Base-by-base conservation (phyloP, 2,113 vertebrate species). In the Gnathonemus longibarbis region DNA sequence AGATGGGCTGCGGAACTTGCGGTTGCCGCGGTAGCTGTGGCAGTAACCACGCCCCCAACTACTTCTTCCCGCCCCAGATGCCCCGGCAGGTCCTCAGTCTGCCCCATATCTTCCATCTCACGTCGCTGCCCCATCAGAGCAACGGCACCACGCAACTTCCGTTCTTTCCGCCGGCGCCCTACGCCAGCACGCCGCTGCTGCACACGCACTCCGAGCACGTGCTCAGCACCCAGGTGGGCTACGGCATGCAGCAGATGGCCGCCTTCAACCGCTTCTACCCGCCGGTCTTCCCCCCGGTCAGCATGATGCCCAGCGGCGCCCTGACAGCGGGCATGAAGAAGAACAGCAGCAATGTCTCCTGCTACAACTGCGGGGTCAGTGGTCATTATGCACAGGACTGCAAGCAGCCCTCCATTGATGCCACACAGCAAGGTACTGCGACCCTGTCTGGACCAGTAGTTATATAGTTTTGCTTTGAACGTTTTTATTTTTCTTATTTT, bases 371-470 rank as follows among this genome's bases (percentile, higher is more conserved):
- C 92, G 98, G 98, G 58, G 93, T 97, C 89, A 97, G 96, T 91
- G 98, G 98, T 42, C 98, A 99, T 95, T 98, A 97, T 88, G 97
- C 98, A 90, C 97, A 97, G 93, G 97, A 99, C 94, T 98, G 98
- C 96, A 98, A 97, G 94, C 98, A 98, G 94, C 96, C 97, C 84
- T 94, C 97, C 94, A 96, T 97, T 93, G 98, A 99, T 94, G 96
- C 97, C 94, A 95, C 94, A 89, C 97, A 97, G 92, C 97, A 96
- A 97, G 98, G 98, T 98, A 97, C 97, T 95, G 95, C 90, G 53
- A 94, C 93, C 95, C 74, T 80, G 31, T 39, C 11, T 15, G 70
- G 31, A 35, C 27, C n/a, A 31, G 66, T 74, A 35, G 24, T 35
- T 62, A 62, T 62, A n/a, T n/a, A 62, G 56, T 62, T 62, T 58